Conservation (phyloP, 92 coral and sea anemone genomes). For the Pocillopora grandis region DNA sequence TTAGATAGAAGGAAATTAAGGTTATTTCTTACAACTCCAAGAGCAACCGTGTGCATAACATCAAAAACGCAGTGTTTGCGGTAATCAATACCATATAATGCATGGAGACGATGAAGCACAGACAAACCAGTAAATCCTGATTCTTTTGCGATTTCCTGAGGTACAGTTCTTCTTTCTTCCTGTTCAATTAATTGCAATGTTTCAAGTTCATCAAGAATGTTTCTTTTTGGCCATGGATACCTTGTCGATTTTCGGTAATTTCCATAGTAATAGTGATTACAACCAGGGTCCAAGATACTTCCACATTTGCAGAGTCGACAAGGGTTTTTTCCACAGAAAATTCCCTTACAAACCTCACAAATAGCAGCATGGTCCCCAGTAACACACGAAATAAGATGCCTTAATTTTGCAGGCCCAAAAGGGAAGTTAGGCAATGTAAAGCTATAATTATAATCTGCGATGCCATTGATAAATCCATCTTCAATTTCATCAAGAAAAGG, state of each 20-base stretch:
- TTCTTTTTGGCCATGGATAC: constrained; percentile 17
- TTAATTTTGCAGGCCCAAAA: constrained; percentile 14
- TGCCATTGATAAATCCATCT: constrained; percentile 24
- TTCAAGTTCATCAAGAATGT: neutral
- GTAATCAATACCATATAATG: constrained; percentile 25
- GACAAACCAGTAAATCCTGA: constrained; percentile 22
- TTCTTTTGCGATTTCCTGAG: constrained; percentile 20
- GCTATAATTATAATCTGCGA: constrained; percentile 32
- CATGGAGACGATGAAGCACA: constrained; percentile 21
- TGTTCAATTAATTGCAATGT: neutral
- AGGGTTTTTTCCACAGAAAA: no score
- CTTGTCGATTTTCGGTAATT: constrained; percentile 1
- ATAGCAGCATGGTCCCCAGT: neutral
- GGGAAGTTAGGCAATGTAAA: constrained; percentile 16
- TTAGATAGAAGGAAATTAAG: neutral
- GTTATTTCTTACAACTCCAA: constrained; percentile 9
- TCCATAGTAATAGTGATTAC: neutral
- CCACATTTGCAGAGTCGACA: no score
- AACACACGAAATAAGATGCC: constrained; percentile 41
- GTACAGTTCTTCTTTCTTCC: constrained; percentile 19
- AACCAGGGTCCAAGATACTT: no score
- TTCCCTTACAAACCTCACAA: no score
- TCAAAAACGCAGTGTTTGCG: constrained; percentile 9
- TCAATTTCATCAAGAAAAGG: constrained; percentile 1
- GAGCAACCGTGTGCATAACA: constrained; percentile 11